Percentiles rank a stretch among this genome's conserved stretches.
Conservation (phyloP, 2,888 invertebrate genomes). For the Cactoblastis cactorum region DNA sequence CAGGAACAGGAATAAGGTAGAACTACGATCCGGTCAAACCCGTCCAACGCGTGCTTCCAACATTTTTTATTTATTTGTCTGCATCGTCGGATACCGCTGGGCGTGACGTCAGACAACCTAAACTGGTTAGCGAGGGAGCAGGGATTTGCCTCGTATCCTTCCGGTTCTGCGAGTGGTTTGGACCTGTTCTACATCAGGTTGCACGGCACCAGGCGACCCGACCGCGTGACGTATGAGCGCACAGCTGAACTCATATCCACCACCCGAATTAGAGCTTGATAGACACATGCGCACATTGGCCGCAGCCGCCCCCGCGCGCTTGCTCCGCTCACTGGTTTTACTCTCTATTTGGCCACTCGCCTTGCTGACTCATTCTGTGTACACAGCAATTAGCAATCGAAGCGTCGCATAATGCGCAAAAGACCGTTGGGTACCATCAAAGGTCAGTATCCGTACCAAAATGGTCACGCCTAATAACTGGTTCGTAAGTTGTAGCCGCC, state of each 20-base stretch:
- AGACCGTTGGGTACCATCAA: conserved; percentile 67
- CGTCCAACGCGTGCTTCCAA: conserved; percentile 78
- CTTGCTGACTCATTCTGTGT: conserved; percentile 66
- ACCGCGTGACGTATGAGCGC: conserved; percentile 57
- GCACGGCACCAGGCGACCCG: conserved; percentile 57
- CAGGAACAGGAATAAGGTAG: conserved; percentile 79
- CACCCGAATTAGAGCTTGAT: conserved; percentile 42
- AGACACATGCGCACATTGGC: background rate
- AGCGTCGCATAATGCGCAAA: conserved; percentile 63
- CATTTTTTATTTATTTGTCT: conserved; percentile 80
- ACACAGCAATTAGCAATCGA: conserved; percentile 72
- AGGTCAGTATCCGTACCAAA: conserved; percentile 79
- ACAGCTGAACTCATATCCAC: conserved; percentile 34
- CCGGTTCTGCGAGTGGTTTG: conserved; percentile 75
- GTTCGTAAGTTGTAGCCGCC: conserved; percentile 75
- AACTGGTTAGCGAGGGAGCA: conserved; percentile 79
- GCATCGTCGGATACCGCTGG: conserved; percentile 77
- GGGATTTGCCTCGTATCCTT: conserved; percentile 79
- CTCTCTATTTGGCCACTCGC: conserved; percentile 52
- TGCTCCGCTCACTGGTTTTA: conserved; percentile 40
- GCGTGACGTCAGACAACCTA: conserved; percentile 78
- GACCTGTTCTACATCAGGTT: conserved; percentile 78
- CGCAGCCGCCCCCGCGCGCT: conserved; percentile 35
- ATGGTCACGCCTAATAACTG: conserved; percentile 80
- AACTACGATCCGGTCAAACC: conserved; percentile 79